These are phyloP conservation scores for Notothenia coriiceps DNA, from an alignment of 2,113 vertebrate genomes.

Conservation along the genomic window DNA sequence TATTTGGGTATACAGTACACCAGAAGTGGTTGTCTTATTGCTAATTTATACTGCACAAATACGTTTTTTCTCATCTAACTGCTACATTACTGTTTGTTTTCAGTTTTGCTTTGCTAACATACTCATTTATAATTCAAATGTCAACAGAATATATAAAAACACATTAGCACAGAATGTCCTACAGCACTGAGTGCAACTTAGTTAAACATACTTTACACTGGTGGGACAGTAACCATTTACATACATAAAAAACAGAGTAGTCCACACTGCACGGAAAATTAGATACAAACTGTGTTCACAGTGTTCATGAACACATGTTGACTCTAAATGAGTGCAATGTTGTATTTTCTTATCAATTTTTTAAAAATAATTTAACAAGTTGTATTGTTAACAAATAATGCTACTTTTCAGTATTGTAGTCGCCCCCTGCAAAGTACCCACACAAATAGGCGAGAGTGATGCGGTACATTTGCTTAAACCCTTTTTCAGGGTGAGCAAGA, in stretches of 20 bases:
- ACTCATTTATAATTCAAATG: conserved; percentile 60
- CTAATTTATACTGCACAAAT: neutral
- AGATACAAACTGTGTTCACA: neutral
- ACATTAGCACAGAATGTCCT: conserved; percentile 41
- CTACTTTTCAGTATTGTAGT: conserved; percentile 17
- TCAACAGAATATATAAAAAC: conserved; percentile 50
- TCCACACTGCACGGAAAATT: neutral
- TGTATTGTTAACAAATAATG: neutral
- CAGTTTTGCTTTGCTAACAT: neutral
- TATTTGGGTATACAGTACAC: neutral
- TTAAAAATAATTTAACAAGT: neutral
- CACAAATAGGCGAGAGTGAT: conserved; percentile 45
- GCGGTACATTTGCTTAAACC: conserved; percentile 56
- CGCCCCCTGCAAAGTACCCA: conserved; percentile 15
- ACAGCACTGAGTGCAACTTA: conserved; percentile 24
- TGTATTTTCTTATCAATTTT: conserved; percentile 12
- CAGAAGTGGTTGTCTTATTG: neutral
- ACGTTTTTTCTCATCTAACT: neutral
- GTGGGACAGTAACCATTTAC: conserved; percentile 25
- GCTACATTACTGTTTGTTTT: conserved; percentile 36
- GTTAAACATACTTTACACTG: conserved; percentile 45
- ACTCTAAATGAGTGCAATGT: neutral
- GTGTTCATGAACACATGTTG: neutral
- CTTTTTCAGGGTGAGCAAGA: conserved; percentile 60
- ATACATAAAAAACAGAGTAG: conserved; percentile 8